phyloP scores from a whole-genome alignment of 2,113 vertebrate genomes.

The Marmota monax region DNA sequence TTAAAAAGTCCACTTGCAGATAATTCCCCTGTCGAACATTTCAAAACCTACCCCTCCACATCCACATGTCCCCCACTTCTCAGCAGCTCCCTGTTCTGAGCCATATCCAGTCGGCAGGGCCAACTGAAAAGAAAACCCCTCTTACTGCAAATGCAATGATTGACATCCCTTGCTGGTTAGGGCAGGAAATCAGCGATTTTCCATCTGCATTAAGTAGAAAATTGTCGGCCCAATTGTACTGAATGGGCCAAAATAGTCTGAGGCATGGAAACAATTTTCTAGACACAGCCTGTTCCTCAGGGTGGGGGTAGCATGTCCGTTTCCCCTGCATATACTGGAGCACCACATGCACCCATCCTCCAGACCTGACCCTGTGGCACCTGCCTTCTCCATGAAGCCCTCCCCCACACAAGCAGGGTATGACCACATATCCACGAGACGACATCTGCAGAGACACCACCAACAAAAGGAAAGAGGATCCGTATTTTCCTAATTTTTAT shows the following conservation, averaged over 20 bases:
- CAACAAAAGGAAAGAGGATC: not conserved
- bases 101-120: conserved; percentile 27
- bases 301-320: not conserved
- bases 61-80: not conserved
- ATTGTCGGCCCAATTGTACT: conserved; percentile 81
- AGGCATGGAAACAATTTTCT: conserved; percentile 84
- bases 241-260: conserved; percentile 76
- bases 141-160: conserved; percentile 64
- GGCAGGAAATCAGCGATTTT: conserved; percentile 83
- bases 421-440: not conserved
- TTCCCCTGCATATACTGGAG: not conserved
- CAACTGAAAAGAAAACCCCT: conserved; percentile 65
- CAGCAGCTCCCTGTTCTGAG: not conserved
- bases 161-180: conserved; percentile 75
- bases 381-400: not conserved
- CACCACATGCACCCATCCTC: not conserved
- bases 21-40: not conserved
- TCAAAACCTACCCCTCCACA: not conserved
- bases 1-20: conserved; percentile 14
- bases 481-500: not conserved
- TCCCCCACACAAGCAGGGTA: not conserved
- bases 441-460: not conserved
- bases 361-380: not conserved
- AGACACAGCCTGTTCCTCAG: conserved; percentile 50
- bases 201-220: conserved; percentile 83